Conservation (phyloP, 2,113 vertebrate genomes). For the Neogale vison region DNA sequence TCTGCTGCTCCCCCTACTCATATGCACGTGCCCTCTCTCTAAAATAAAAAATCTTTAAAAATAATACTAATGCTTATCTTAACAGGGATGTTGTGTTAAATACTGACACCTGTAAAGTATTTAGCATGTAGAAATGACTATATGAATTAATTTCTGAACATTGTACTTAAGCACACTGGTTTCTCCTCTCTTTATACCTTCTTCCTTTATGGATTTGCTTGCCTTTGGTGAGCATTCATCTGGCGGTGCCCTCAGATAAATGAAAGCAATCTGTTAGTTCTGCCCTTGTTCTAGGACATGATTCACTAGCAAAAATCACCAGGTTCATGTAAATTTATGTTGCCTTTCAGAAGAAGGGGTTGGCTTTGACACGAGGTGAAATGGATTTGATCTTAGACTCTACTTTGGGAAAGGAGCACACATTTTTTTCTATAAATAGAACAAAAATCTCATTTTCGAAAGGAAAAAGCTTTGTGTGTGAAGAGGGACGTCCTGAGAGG, state of each 20-base stretch:
- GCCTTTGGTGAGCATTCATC: background rate
- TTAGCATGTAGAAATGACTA: background rate
- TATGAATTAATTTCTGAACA: background rate
- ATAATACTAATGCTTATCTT: background rate
- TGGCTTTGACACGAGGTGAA: background rate
- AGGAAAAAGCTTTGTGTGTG: conserved; percentile 49
- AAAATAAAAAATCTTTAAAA: background rate
- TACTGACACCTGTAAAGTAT: background rate
- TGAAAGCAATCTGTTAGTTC: background rate
- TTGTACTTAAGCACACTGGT: background rate
- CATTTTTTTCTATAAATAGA: background rate
- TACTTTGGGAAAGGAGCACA: background rate
- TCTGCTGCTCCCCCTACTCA: background rate
- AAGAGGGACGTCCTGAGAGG: conserved; percentile 53
- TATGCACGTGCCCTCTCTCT: accelerated
- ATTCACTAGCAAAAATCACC: background rate
- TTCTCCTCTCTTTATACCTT: background rate
- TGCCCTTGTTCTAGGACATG: background rate
- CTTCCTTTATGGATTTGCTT: background rate
- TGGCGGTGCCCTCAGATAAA: background rate
- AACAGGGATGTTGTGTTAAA: background rate
- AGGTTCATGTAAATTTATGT: background rate
- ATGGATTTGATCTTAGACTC: background rate
- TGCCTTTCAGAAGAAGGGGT: background rate
- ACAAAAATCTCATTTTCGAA: conserved; percentile 23